Base-by-base conservation (phyloP, 2,113 vertebrate genomes). In the Clarias batrachus region DNA sequence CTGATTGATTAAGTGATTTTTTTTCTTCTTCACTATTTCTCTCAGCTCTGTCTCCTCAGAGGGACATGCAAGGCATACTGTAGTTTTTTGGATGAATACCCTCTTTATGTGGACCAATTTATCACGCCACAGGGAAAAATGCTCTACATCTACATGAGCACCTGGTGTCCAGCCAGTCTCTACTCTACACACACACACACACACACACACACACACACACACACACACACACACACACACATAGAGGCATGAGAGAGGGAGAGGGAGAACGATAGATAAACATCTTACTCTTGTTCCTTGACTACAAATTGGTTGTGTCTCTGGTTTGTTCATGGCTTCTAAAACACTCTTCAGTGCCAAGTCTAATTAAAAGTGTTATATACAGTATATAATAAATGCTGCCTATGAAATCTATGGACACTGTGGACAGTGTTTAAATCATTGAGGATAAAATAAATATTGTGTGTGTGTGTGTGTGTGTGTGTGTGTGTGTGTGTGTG, bases 121-220 rank as follows among this genome's bases (percentile, higher is more conserved):
- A 95, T 95, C 94, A 95, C 94, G 92, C 95, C 91, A 93, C 94
- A 93, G 95, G 94, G 95, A 94, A 94, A 94, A 94, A 94, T 94
- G 94, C 94, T 94, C 91, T 93, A 91, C 93, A 91, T 91, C 88
- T 90, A 89, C 89, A 91, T 84, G 85, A 94, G 93, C 95, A 95
- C 95, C 94, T 95, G 95, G 94, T 95, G 95, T 95, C 93, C 92
- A 89, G 91, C 92, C 93, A 93, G 92, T 95, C 93, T 94, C 91
- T 92, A 92, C 92, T 90, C 91, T 92, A 87, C 92, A 93, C 94
- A 93, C 92, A 92, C 91, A 90, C 90, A 83, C 70, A 83, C 85
- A 86, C 76, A 85, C 74, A 68, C 73, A 78, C 60, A 66, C 71
- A 85, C 59, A 77, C 81, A 68, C 81, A 83, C 66, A 70, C 63